A percentile compares a stretch with the other conserved stretches of the same genome.
phyloP scores from a whole-genome alignment of 2,888 invertebrate genomes.

The Scaptomyza flava region DNA sequence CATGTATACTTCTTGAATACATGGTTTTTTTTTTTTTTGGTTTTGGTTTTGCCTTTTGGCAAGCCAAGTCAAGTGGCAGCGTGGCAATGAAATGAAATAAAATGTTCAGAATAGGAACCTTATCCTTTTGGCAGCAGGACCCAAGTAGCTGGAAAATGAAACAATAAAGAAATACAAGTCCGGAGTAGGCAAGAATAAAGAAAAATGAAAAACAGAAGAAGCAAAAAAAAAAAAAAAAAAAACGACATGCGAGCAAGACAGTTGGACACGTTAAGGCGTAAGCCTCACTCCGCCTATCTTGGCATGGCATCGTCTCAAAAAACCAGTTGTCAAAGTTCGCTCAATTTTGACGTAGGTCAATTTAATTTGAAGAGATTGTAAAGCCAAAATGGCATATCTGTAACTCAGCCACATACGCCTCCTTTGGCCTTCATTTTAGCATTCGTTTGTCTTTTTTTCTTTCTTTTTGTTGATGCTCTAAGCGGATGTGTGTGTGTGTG shows the following conservation, averaged over 20 bases:
- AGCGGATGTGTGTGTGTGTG: conserved; percentile 2
- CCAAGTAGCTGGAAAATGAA: conserved; percentile 27
- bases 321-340: conserved; percentile 32
- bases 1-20: conserved; percentile 15
- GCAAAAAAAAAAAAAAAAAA: conserved; percentile 18
- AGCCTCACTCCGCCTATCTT: neutral
- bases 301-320: neutral
- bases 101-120: conserved; percentile 37
- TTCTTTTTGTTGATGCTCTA: neutral
- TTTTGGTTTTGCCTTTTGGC: conserved; percentile 15
- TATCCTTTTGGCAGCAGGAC: conserved; percentile 37
- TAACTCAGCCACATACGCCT: conserved; percentile 39
- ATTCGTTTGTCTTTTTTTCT: neutral
- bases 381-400: conserved; percentile 55
- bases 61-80: conserved; percentile 30
- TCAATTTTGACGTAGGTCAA: conserved; percentile 70
- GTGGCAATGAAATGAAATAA: conserved; percentile 34
- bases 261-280: conserved; percentile 21
- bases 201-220: conserved; percentile 2
- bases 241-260: conserved; percentile 49
- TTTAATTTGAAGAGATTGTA: conserved; percentile 75
- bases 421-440: conserved; percentile 6
- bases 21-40: neutral
- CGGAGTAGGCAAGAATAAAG: neutral
- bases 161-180: conserved; percentile 26